Conservation (phyloP, 2,797 vertebrate genomes). For the Huso huso region DNA sequence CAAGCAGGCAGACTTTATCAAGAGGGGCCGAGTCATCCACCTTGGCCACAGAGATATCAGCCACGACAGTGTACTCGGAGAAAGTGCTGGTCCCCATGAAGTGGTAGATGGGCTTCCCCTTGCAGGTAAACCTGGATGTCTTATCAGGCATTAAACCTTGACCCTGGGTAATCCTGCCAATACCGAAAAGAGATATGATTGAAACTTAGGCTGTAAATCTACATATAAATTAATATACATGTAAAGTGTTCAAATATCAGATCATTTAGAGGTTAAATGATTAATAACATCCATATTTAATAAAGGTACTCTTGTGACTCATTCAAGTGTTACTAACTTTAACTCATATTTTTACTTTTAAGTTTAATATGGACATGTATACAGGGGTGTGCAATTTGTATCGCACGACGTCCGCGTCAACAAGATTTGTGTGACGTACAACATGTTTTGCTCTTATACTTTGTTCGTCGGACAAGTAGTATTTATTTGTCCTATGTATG, state of each 20-base stretch:
- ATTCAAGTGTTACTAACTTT: no score
- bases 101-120: slow-evolving; percentile 84
- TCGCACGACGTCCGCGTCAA: no score
- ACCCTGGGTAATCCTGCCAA: slow-evolving; percentile 81
- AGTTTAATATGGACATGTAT: no score
- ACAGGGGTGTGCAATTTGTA: no score
- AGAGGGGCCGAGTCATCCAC: slow-evolving; percentile 75
- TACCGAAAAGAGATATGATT: background rate
- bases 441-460: no score
- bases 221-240: no score
- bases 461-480: no score
- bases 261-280: background rate
- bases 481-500: no score
- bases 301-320: no score
- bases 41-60: slow-evolving; percentile 89
- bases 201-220: no score
- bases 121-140: slow-evolving; percentile 89
- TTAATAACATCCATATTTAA: background rate
- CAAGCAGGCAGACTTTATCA: slow-evolving; percentile 91
- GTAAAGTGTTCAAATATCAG: background rate
- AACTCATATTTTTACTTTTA: no score
- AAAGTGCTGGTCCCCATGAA: slow-evolving; percentile 99
- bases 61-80: slow-evolving; percentile 90
- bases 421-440: no score
- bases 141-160: slow-evolving; percentile 87